Percentiles rank a stretch among this genome's conserved stretches.
Conservation (phyloP, 2,888 invertebrate species). For the Lepidocyrtoides sp. region DNA sequence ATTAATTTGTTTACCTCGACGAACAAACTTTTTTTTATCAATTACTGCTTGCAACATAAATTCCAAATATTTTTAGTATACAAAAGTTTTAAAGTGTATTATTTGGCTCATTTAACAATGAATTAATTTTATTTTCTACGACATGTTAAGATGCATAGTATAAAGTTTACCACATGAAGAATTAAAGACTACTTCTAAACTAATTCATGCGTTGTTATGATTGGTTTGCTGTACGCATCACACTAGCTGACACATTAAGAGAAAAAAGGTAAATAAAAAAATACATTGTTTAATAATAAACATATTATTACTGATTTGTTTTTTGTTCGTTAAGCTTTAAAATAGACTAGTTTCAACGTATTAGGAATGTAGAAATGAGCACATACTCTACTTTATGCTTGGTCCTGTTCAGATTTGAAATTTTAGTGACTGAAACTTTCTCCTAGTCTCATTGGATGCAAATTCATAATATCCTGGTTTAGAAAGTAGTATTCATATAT, state of each 20-base stretch:
- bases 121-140: background rate
- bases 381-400: background rate
- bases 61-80: background rate
- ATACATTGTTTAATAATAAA: background rate
- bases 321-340: background rate
- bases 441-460: too few relatives aligned
- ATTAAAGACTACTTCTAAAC: background rate
- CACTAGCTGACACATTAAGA: background rate
- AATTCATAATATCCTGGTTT: too few relatives aligned
- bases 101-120: background rate
- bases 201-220: conserved; percentile 19
- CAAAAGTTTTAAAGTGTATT: background rate
- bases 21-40: conserved; percentile 22
- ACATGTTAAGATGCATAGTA: background rate
- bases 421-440: background rate
- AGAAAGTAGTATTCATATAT: too few relatives aligned
- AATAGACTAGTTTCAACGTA: background rate
- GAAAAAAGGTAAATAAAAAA: background rate
- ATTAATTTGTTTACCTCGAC: background rate
- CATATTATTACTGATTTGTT: background rate
- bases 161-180: background rate
- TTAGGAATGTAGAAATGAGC: background rate
- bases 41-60: background rate
- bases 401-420: background rate
- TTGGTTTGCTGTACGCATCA: background rate